Conservation (phyloP, 2,888 invertebrate genomes). For the Uropetala carovei region DNA sequence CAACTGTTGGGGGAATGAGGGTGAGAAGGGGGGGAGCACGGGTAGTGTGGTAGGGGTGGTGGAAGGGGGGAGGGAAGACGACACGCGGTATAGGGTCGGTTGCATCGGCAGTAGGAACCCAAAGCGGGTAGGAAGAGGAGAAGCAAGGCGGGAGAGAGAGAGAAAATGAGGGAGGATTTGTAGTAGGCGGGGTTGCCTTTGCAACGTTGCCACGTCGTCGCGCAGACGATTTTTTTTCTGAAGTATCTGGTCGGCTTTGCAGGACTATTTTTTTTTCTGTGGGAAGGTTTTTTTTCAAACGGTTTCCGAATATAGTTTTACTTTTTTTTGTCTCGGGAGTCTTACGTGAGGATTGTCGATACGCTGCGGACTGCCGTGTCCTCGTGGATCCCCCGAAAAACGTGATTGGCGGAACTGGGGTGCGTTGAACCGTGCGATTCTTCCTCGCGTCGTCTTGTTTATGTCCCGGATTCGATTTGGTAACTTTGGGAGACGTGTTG, state of each 20-base stretch:
- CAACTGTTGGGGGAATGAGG: constrained; percentile 45
- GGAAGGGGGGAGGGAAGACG: neutral
- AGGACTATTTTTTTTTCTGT: neutral
- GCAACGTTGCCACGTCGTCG: constrained; percentile 24
- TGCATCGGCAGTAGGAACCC: constrained; percentile 58
- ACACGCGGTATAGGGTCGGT: constrained; percentile 7
- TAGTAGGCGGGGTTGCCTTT: constrained; percentile 60
- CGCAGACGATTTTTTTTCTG: constrained; percentile 38
- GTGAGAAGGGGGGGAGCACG: neutral
- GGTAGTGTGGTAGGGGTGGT: no score
- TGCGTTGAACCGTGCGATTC: neutral
- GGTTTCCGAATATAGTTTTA: neutral
- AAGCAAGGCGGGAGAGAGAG: neutral
- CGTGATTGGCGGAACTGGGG: no score
- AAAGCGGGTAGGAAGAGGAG: constrained; percentile 60
- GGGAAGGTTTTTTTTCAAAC: neutral
- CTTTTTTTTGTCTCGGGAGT: neutral
- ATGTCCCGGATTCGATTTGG: no score
- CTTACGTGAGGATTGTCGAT: no score
- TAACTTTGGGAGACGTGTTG: no score
- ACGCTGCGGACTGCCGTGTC: no score
- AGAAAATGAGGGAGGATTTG: constrained; percentile 58
- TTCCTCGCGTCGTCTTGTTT: neutral
- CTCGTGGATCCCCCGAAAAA: no score
- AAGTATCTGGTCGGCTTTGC: neutral